phyloP scores from a whole-genome alignment of 2,113 vertebrate genomes.

The Rhynchopsitta pachyrhyncha region DNA sequence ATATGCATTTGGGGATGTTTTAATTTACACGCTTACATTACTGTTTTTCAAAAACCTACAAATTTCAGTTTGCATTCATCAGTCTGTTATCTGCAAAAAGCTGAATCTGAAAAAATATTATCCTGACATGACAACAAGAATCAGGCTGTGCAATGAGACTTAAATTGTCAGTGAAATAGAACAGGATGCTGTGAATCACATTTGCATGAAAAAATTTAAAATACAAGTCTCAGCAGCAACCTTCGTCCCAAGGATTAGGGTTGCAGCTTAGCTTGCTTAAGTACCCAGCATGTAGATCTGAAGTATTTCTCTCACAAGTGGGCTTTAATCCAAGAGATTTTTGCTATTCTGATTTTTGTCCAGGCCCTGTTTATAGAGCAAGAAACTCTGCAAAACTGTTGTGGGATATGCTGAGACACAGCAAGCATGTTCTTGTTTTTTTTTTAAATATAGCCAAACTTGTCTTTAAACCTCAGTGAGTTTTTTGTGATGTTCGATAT shows the following conservation, averaged over 20 bases:
- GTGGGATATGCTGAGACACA: background rate
- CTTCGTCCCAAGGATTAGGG: background rate
- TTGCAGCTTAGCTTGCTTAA: background rate
- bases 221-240: background rate
- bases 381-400: background rate
- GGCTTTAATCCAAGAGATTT: background rate
- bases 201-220: background rate
- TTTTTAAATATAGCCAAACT: background rate
- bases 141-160: background rate
- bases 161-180: background rate
- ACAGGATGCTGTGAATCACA: background rate
- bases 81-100: background rate
- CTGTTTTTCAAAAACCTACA: background rate
- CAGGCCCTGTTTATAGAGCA: background rate
- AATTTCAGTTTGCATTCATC: background rate
- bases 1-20: background rate
- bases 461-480: background rate
- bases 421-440: background rate
- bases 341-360: background rate
- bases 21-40: slow-evolving; percentile 24
- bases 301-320: background rate
- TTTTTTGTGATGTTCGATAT: background rate
- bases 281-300: background rate
- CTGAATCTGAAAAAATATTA: background rate
- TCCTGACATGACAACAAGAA: background rate